Evolutionary conservation across 2,797 vertebrate species (phyloP), one percentile per base, ranked within the genome.

Genomic region (Lerista edwardsae): DNA sequence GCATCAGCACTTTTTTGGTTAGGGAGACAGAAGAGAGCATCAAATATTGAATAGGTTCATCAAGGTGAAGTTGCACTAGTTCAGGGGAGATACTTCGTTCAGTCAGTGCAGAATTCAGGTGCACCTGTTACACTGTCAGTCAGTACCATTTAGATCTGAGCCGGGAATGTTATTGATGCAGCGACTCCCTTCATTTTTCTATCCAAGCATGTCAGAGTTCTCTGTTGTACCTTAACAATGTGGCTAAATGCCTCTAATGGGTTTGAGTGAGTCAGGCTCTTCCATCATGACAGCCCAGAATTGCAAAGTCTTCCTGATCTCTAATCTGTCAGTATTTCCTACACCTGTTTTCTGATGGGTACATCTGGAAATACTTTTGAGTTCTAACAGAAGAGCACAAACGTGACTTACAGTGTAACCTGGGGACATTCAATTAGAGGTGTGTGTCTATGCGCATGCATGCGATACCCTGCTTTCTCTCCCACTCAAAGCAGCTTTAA

Each of bases 1-100:
- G 72, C 57, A 77, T 84, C 57, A 75, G 57, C 73, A 31, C 67
- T 84, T 86, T 44, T 82, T 57, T 73, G 59, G 15, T 71, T 36
- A 17, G 44, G 77, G 39, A 73, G 75, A 27, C 36, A 68, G 75
- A 79, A 80, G 34, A 41, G 75, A 71, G 36, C 25, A 29, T 44
- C 41, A 59, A 55, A 79, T 65, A 83, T 55, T 31, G 75, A 87
- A 36, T 27, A n/a, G 51, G 7, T 83, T 75, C 74, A 61, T 11
- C n/a, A 39, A 73, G 57, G 47, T 57, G 12, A 44, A 27, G 29
- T 61, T 57, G 41, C 34, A 51, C 44, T 68, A 65, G 44, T 82
- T 85, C 31, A 25, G 25, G 64, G 34, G 17, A 44, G 55, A 61
- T 29, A 15, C 7, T 25, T 76, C 1, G 2, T 6, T 80, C 57